Percentiles rank a stretch among this genome's conserved stretches.
phyloP scores from a whole-genome alignment of 2,797 vertebrate species.

The Micrastur ruficollis region DNA sequence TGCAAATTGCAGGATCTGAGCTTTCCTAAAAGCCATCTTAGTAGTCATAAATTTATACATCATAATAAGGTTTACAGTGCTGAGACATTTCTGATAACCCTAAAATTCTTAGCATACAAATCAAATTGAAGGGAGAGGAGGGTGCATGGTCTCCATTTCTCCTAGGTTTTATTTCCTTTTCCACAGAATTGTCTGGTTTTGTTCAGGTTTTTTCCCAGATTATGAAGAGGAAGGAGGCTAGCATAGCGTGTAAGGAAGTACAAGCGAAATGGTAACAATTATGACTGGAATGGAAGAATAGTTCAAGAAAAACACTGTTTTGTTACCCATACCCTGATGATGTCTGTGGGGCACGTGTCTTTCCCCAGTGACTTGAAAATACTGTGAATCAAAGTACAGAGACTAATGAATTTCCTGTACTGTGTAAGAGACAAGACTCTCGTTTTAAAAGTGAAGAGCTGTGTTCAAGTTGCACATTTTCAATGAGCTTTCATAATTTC shows the following conservation, averaged over 20 bases:
- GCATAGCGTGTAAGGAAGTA: not conserved
- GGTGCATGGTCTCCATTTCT: not conserved
- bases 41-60: not conserved
- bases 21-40: not conserved
- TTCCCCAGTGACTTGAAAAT: not conserved
- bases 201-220: not conserved
- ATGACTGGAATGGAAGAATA: not conserved
- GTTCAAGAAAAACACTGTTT: not conserved
- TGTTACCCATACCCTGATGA: not conserved
- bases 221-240: not conserved
- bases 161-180: not conserved
- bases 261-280: not conserved
- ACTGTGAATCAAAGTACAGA: not conserved
- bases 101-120: not conserved
- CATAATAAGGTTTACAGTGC: not conserved
- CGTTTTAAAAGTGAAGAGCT: not conserved
- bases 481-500: not conserved
- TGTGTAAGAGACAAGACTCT: not conserved
- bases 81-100: not conserved
- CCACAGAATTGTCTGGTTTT: not conserved
- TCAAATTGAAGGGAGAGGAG: not conserved
- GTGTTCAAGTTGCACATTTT: not conserved
- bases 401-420: not conserved
- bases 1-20: not conserved
- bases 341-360: not conserved